phyloP scores from a whole-genome alignment of 2,797 vertebrate species.

The Diplodus sargus region DNA sequence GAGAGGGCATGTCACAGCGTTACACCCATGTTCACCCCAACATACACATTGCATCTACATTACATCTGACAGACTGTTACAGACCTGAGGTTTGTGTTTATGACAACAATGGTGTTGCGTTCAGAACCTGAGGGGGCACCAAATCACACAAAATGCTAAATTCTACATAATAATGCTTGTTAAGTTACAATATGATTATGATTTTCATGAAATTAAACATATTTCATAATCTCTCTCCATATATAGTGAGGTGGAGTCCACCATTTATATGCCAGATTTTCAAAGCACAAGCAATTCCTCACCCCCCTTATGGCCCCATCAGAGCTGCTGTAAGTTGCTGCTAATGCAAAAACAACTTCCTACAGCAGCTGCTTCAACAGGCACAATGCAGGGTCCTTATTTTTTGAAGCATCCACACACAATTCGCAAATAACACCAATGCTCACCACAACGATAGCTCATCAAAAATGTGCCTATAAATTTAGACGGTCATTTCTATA shows the following conservation, averaged over 20 bases:
- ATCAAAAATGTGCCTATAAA: neutral
- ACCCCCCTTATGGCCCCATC: neutral
- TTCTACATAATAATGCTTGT: neutral
- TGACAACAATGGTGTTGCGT: too few relatives aligned
- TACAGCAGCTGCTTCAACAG: slow-evolving; percentile 4
- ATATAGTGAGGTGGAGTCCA: neutral
- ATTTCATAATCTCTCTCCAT: too few relatives aligned
- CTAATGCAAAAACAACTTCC: neutral
- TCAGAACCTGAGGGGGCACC: too few relatives aligned
- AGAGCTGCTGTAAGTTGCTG: neutral
- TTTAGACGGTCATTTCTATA: neutral
- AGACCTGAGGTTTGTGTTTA: too few relatives aligned
- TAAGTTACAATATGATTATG: slow-evolving; percentile 2
- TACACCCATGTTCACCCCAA: too few relatives aligned
- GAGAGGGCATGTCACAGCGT: too few relatives aligned
- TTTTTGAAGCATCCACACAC: slow-evolving; percentile 3
- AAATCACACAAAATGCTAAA: too few relatives aligned
- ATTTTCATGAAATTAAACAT: neutral
- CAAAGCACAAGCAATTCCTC: neutral
- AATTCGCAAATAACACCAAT: neutral
- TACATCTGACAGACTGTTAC: too few relatives aligned
- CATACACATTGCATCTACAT: too few relatives aligned
- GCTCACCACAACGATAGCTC: neutral
- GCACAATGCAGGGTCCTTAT: neutral
- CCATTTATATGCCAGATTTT: too few relatives aligned